Percentiles rank a stretch among this genome's conserved stretches.
Evolutionary conservation across 2,888 invertebrate genomes (phyloP).

Genomic region (Baronia brevicornis): DNA sequence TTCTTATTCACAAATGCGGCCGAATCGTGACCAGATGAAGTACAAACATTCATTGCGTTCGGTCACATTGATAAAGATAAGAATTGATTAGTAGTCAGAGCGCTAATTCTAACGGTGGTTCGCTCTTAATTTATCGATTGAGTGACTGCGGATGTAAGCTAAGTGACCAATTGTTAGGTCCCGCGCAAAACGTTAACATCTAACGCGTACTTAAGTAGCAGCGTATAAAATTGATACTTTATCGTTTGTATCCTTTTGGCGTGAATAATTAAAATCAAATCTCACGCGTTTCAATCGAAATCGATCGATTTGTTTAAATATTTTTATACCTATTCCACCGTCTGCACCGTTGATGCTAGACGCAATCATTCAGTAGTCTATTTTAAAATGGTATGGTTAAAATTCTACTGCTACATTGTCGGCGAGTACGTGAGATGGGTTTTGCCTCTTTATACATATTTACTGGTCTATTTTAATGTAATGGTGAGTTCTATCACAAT

Average conservation of each 20-base stretch:
- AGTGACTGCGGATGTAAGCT: slow-evolving; percentile 25
- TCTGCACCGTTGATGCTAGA: too few species aligned
- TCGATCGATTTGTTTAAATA: too few species aligned
- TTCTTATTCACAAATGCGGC: slow-evolving; percentile 44
- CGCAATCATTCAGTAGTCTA: slow-evolving; percentile 10
- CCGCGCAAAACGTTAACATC: slow-evolving; percentile 15
- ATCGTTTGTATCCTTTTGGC: slow-evolving; percentile 16
- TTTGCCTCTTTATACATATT: slow-evolving; percentile 19
- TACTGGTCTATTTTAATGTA: slow-evolving; percentile 25
- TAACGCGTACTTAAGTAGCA: slow-evolving; percentile 16
- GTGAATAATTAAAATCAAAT: slow-evolving; percentile 5
- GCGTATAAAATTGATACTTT: slow-evolving; percentile 24
- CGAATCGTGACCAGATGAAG: slow-evolving; percentile 53
- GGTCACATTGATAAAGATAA: slow-evolving; percentile 43
- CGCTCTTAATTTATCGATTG: slow-evolving; percentile 40
- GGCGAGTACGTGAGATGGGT: slow-evolving; percentile 20
- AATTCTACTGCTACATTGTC: slow-evolving; percentile 22
- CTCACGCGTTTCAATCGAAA: neutral
- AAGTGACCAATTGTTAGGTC: slow-evolving; percentile 10
- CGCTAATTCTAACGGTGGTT: slow-evolving; percentile 26
- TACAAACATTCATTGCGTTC: slow-evolving; percentile 30
- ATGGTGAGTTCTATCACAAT: slow-evolving; percentile 40
- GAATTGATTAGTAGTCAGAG: slow-evolving; percentile 38
- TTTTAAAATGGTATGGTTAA: slow-evolving; percentile 11
- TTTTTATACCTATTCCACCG: too few species aligned